Evolutionary conservation across 2,113 vertebrate genomes (phyloP).

Genomic region (Anoplopoma fimbria): DNA sequence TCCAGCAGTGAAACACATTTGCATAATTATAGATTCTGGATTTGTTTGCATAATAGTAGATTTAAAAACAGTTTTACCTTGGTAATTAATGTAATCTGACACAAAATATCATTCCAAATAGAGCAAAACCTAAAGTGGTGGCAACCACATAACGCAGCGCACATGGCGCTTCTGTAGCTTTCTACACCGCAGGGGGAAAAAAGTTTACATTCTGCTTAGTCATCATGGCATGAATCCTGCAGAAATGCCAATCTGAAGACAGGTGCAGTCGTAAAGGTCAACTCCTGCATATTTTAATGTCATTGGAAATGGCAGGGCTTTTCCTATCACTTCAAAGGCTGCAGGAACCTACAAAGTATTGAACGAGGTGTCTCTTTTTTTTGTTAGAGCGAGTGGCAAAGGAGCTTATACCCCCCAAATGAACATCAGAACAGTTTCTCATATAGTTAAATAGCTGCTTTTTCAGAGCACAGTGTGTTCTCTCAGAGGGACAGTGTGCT

Average conservation of each 20-base stretch:
- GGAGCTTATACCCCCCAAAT: not conserved
- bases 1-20: not conserved
- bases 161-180: not conserved
- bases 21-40: not conserved
- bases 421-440: slow-evolving; percentile 1
- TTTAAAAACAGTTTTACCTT: not conserved
- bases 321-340: not conserved
- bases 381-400: not conserved
- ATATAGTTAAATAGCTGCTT: not conserved
- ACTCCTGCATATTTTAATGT: slow-evolving; percentile 3
- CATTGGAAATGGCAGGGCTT: not conserved
- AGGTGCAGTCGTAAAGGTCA: slow-evolving; percentile 33
- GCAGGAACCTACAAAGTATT: not conserved
- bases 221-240: not conserved
- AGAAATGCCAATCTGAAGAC: slow-evolving; percentile 8
- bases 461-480: slow-evolving; percentile 23
- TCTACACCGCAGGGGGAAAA: not conserved
- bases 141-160: not conserved
- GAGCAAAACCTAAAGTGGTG: not conserved
- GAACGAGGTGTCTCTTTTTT: not conserved
- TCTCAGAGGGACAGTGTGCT: not conserved
- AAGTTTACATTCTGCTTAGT: not conserved
- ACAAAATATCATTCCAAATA: not conserved
- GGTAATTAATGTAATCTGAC: not conserved
- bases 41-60: not conserved